Percentiles rank a stretch among this genome's conserved stretches.
Conservation (phyloP, 2,888 invertebrate genomes). For the Synanthedon vespiformis region DNA sequence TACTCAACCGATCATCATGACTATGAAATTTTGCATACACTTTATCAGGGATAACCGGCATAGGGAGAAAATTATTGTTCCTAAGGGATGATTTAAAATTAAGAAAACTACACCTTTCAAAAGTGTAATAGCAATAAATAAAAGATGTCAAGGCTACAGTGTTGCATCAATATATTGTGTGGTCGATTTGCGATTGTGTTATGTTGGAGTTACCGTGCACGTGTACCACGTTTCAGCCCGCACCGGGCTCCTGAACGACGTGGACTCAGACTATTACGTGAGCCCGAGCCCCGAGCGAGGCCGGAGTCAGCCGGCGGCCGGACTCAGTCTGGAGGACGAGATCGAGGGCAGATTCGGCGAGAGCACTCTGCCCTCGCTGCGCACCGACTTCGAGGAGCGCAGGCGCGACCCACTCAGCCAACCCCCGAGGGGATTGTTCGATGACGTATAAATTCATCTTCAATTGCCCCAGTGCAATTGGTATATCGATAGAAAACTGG, state of each 20-base stretch:
- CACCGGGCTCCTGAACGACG: conserved; percentile 82
- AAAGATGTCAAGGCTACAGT: too few relatives aligned
- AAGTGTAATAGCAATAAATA: too few relatives aligned
- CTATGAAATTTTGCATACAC: too few relatives aligned
- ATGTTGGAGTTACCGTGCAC: conserved; percentile 57
- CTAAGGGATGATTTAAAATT: too few relatives aligned
- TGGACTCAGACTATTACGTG: conserved; percentile 81
- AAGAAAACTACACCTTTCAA: too few relatives aligned
- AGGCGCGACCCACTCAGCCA: conserved; percentile 69
- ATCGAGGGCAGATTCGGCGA: conserved; percentile 76
- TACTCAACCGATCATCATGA: too few relatives aligned
- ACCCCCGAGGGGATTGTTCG: conserved; percentile 84
- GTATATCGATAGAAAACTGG: too few relatives aligned
- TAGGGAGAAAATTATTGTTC: too few relatives aligned
- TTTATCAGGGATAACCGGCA: too few relatives aligned
- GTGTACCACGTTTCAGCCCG: conserved; percentile 72
- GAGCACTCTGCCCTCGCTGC: conserved; percentile 63
- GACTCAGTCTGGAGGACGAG: conserved; percentile 55
- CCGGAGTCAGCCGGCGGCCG: conserved; percentile 19
- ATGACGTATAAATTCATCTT: conserved; percentile 75
- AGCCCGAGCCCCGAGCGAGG: conserved; percentile 47
- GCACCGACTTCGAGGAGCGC: conserved; percentile 34
- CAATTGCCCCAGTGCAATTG: too few relatives aligned
- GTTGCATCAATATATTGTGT: conserved; percentile 14
- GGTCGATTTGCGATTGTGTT: conserved; percentile 11